Conservation (phyloP, 2,888 invertebrate species). For the Troides aeacus region DNA sequence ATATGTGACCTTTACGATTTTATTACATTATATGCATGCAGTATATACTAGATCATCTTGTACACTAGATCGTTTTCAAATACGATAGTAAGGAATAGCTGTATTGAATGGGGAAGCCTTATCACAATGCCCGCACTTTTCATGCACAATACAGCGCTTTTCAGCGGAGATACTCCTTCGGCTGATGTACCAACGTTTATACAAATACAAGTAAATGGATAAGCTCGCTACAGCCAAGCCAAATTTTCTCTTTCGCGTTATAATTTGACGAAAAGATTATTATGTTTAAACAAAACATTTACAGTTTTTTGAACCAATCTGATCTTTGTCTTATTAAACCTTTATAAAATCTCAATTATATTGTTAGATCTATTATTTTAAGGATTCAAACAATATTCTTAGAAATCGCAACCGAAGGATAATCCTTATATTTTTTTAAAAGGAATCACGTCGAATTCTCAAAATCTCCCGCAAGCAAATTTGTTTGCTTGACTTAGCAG, state of each 20-base stretch:
- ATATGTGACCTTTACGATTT: no score
- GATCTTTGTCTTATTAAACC: no score
- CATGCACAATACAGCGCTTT: not conserved
- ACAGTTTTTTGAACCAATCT: no score
- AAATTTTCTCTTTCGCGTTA: no score
- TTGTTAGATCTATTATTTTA: no score
- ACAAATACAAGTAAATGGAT: not conserved
- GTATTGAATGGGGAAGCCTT: slow-evolving; percentile 4
- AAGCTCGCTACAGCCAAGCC: not conserved
- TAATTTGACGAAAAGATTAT: no score
- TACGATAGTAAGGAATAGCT: not conserved
- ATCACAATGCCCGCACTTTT: slow-evolving; percentile 7
- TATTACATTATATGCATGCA: no score
- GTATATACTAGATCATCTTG: no score
- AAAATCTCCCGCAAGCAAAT: slow-evolving; percentile 1
- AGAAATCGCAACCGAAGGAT: not conserved
- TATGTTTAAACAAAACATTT: no score
- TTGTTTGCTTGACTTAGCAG: slow-evolving; percentile 4
- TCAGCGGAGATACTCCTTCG: not conserved
- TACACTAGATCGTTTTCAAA: not conserved
- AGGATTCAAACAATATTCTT: not conserved
- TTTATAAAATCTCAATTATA: no score
- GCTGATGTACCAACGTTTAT: not conserved
- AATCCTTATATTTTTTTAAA: not conserved
- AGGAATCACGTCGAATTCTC: not conserved